Evolutionary conservation across 2,113 vertebrate species (phyloP), one percentile per base, ranked within the genome.

Genomic region (Sceloporus undulatus): DNA sequence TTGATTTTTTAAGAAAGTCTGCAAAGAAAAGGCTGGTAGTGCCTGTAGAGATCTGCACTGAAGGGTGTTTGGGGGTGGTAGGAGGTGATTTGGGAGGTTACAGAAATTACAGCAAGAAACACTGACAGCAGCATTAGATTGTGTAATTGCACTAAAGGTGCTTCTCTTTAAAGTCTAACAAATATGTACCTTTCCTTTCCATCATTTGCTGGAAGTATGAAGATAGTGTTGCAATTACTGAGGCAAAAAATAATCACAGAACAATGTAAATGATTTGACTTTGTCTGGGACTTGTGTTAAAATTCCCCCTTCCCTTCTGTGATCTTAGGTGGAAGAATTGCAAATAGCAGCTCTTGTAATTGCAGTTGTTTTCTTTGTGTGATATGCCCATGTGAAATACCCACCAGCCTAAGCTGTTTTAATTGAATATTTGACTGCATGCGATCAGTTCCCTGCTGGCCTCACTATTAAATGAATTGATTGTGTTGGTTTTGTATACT

Each of bases 261-360:
- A 11, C 38, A 0, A 0, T 4, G 0, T 6, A 1, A 27, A 0
- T 52, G 16, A 65, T 62, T 68, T 85, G 87, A 88, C 80, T 82
- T 81, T 87, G 74, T 1, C 0, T 52, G 84, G 34, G 40, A 54
- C 71, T 0, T 16, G 59, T 62, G 59, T 62, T 14, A 62, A 62
- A 62, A 62, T 62, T 4, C 27, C 52, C n/a, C 86, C 79, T 52
- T 86, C 85, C 54, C 8, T 79, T 56, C 23, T 2, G 1, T 23
- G 79, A 84, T 68, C 9, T 68, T 70, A 52, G 21, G 6, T 52
- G 10, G 40, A 65, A 16, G 4, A 68, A 48, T 29, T 77, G 16
- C 74, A 27, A 27, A 76, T 29, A 85, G 42, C 74, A 68, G 27
- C 59, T 70, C 38, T 34, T 29, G 27, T 54, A 29, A n/a, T 29